Base-by-base conservation (phyloP, 2,888 invertebrate species). In the Nowickia ferox region DNA sequence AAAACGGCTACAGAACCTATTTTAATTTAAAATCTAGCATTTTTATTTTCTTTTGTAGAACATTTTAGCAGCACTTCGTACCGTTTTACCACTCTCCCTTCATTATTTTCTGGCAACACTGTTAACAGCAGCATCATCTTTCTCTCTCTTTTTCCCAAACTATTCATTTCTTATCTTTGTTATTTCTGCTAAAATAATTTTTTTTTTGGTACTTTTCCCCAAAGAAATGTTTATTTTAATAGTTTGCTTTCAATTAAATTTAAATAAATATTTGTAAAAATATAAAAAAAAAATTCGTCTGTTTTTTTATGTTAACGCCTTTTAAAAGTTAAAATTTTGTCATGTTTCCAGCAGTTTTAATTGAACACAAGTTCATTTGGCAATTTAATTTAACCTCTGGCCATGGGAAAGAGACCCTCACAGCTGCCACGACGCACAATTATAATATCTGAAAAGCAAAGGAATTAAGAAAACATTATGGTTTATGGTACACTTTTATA, bases 371-470 rank as follows among this genome's bases (percentile, higher is more conserved):
- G 9, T 53, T 55, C 11, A 57, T 53, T 17, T 15, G 9, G n/a
- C 1, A 2, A 1, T 11, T 30, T 15, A 19, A 9, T 53, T 74
- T 87, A 92, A n/a, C 92, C 91, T 72, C 90, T 89, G 75, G 86
- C 84, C 90, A 91, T 91, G 9, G 88, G 87, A 51, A 92, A 91
- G 2, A 92, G 88, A 17, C 92, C 92, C 55, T 89, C 87, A 55
- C 92, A 92, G 76, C 90, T 90, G 57, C 92, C 90, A 13, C 90
- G 88, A 13, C 92, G 89, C 51, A 92, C 91, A 51, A 92, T 90
- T 88, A 89, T 86, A 48, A 92, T 90, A 71, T 91, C 92, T 92
- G 77, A 17, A 86, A 87, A 30, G 4, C n/a, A n/a, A 30, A 30
- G 30, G 6, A 30, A 30, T 30, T 30, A 30, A 30, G 30, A 5